Conservation (phyloP, 2,888 invertebrate genomes). For the Calameuta filiformis region DNA sequence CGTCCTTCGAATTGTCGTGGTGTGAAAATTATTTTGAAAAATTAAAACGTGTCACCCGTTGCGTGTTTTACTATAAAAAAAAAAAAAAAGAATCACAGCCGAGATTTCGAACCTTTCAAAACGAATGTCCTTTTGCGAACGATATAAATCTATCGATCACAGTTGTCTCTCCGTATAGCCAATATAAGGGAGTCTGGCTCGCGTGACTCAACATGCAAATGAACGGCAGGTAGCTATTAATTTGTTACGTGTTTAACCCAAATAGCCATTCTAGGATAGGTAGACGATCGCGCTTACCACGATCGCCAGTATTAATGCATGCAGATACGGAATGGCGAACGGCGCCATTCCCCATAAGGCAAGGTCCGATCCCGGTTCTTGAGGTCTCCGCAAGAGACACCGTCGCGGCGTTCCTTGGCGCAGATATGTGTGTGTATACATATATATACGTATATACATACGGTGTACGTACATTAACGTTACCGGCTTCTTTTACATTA, state of each 20-base stretch:
- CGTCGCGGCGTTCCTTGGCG: not conserved
- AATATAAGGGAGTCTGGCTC: not conserved
- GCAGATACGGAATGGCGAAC: conserved; percentile 22
- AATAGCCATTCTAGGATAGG: conserved; percentile 42
- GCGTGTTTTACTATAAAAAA: not conserved
- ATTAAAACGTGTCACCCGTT: not conserved
- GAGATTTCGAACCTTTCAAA: not conserved
- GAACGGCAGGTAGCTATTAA: conserved; percentile 39
- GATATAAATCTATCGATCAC: not conserved
- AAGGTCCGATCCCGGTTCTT: conserved; percentile 24
- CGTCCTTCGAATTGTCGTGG: too few species aligned
- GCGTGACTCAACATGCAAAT: conserved; percentile 44
- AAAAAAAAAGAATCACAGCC: too few species aligned
- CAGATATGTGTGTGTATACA: not conserved
- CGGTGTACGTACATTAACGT: not conserved
- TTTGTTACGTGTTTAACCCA: conserved; percentile 45
- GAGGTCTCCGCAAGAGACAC: not conserved
- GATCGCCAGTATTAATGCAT: conserved; percentile 21
- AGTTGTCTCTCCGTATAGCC: not conserved
- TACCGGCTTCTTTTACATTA: not conserved
- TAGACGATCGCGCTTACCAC: conserved; percentile 16
- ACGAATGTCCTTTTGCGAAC: not conserved
- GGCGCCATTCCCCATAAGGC: conserved; percentile 38
- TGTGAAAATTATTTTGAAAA: too few species aligned
- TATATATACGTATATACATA: too few species aligned